These are phyloP conservation scores for Vidua macroura DNA, from an alignment of 2,113 vertebrate species.

Conservation along the genomic window DNA sequence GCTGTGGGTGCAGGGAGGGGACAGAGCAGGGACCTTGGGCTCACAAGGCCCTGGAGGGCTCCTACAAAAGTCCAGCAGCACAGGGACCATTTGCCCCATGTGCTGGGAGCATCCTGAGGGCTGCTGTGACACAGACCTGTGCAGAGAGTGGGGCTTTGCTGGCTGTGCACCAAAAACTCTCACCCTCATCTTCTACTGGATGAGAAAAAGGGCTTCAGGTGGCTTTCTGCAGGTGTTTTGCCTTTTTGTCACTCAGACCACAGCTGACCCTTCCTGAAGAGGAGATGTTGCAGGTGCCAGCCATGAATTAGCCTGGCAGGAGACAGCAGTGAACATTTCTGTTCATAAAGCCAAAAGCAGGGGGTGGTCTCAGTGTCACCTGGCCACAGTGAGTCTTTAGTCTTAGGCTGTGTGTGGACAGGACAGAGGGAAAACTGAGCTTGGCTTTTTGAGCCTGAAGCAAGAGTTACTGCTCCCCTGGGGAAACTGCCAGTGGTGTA, in stretches of 20 bases:
- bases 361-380: not conserved
- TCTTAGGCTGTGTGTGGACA: not conserved
- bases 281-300: not conserved
- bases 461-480: not conserved
- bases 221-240: not conserved
- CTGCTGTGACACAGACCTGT: not conserved
- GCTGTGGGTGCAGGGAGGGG: not conserved
- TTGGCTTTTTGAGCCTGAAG: not conserved
- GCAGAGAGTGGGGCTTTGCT: not conserved
- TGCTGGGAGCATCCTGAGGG: not conserved
- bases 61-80: not conserved
- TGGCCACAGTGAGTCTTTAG: accelerated
- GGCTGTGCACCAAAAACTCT: not conserved
- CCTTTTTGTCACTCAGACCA: not conserved
- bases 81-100: accelerated
- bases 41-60: not conserved
- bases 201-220: not conserved
- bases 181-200: not conserved
- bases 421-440: not conserved
- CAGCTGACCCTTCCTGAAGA: not conserved
- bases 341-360: not conserved
- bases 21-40: not conserved
- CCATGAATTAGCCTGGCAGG: not conserved
- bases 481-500: not conserved
- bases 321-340: not conserved